A percentile compares a stretch with the other conserved stretches of the same genome.
phyloP scores from a whole-genome alignment of 2,113 vertebrate species.

The Oncorhynchus clarkii region DNA sequence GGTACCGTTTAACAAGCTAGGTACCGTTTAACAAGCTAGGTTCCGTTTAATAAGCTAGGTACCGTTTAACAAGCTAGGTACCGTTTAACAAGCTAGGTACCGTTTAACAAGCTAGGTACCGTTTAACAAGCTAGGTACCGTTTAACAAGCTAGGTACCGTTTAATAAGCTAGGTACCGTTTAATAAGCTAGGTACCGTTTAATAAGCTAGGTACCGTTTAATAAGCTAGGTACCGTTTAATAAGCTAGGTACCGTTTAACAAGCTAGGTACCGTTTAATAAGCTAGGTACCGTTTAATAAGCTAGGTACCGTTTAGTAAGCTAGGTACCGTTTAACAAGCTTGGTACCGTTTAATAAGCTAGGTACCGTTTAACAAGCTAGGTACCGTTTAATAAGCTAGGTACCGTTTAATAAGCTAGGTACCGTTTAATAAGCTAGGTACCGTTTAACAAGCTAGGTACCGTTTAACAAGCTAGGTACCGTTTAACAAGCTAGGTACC shows the following conservation, averaged over 20 bases:
- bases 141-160: not conserved
- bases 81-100: not conserved
- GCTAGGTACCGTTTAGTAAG: too few relatives aligned
- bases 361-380: not conserved
- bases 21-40: not conserved
- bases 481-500: not conserved
- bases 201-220: not conserved
- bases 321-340: too few relatives aligned
- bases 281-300: too few relatives aligned
- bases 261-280: too few relatives aligned
- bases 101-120: not conserved
- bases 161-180: not conserved
- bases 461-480: not conserved
- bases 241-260: too few relatives aligned
- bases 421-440: not conserved
- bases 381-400: not conserved
- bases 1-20: not conserved
- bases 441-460: not conserved
- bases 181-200: not conserved
- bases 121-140: not conserved
- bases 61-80: not conserved
- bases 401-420: not conserved
- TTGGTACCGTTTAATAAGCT: too few relatives aligned
- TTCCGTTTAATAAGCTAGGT: not conserved
- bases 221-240: not conserved